Conservation (phyloP, 2,113 vertebrate genomes). For the human region DNA sequence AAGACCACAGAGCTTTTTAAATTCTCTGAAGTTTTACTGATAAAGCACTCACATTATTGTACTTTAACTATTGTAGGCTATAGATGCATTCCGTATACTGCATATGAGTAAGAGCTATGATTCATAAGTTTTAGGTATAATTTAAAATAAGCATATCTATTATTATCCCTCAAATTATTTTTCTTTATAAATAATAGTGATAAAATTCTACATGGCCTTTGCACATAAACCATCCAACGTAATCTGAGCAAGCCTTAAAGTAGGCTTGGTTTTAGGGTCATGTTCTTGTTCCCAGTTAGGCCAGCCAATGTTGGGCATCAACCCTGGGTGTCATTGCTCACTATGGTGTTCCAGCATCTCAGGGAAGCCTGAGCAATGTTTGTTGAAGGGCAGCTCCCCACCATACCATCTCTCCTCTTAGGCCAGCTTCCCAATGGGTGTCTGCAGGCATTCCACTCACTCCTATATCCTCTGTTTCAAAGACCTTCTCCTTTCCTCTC, state of each 20-base stretch:
- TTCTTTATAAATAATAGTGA: neutral
- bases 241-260: neutral
- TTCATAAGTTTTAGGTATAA: neutral
- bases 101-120: neutral
- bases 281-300: neutral
- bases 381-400: neutral
- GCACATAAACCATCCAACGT: neutral
- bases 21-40: neutral
- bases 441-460: neutral
- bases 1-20: accelerated
- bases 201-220: neutral
- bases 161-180: neutral
- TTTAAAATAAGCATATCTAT: neutral
- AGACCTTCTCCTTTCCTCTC: neutral
- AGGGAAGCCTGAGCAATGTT: neutral
- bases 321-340: neutral
- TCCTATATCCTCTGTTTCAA: neutral
- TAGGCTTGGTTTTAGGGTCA: neutral
- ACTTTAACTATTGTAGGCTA: neutral
- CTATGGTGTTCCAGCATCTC: neutral
- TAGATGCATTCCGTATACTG: neutral
- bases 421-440: neutral
- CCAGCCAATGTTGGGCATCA: neutral
- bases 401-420: accelerated
- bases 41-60: neutral